A percentile compares a stretch with the other conserved stretches of the same genome.
Conservation (phyloP, 1,140 invertebrate species). For the Mamestra configurata region DNA sequence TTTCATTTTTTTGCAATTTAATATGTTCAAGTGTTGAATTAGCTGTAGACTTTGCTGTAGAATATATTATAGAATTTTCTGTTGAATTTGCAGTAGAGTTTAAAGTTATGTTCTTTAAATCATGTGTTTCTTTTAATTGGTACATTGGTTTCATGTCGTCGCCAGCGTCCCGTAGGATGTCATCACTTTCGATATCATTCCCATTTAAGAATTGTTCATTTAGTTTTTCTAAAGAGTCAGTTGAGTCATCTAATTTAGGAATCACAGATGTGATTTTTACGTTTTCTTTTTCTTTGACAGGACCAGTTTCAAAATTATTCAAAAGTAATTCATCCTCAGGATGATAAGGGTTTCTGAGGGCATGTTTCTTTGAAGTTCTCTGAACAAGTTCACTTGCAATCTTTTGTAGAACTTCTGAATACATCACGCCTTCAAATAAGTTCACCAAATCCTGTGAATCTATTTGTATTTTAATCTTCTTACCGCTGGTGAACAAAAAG, state of each 20-base stretch:
- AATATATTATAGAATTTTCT: no score
- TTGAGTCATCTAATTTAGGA: no score
- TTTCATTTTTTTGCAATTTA: not conserved
- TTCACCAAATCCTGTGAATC: conserved; percentile 44
- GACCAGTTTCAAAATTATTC: not conserved
- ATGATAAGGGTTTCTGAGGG: conserved; percentile 33
- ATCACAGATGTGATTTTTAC: not conserved
- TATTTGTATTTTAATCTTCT: conserved; percentile 47
- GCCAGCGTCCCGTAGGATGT: conserved; percentile 15
- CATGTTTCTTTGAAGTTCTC: not conserved
- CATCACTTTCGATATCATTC: not conserved
- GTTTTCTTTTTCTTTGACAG: not conserved
- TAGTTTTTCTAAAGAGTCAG: conserved; percentile 14
- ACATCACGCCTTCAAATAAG: conserved; percentile 36
- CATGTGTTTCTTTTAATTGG: not conserved
- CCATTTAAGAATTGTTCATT: conserved; percentile 21
- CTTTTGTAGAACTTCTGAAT: conserved; percentile 20
- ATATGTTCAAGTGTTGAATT: not conserved
- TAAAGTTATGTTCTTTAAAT: not conserved
- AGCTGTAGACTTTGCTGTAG: no score
- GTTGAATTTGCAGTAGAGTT: not conserved
- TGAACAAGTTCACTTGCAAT: conserved; percentile 36
- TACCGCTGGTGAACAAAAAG: not conserved
- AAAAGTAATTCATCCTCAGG: conserved; percentile 41
- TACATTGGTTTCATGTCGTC: not conserved